These are phyloP conservation scores for Sesamia inferens DNA, from an alignment of 2,888 invertebrate genomes.

Conservation along the genomic window DNA sequence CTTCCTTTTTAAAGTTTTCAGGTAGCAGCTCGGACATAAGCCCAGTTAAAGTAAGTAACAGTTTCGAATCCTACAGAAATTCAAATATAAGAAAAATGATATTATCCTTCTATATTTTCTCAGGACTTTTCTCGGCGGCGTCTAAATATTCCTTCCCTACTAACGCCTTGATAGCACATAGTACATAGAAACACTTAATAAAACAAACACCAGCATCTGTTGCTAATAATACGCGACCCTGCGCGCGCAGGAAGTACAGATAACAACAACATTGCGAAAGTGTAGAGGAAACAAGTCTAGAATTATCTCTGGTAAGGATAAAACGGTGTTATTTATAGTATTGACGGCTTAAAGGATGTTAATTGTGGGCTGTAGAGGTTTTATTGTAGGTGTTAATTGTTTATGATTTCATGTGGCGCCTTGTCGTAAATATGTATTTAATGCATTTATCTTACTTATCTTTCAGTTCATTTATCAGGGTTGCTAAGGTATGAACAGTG, in stretches of 20 bases:
- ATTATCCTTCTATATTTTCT: not conserved
- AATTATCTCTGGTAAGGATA: constrained; percentile 53
- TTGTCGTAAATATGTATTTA: not conserved
- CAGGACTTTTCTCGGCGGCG: not conserved
- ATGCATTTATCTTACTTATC: not conserved
- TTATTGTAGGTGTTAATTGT: constrained; percentile 16
- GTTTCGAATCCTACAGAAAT: not conserved
- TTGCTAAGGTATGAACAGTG: not conserved
- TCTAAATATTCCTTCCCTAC: constrained; percentile 17
- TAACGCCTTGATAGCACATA: constrained; percentile 33
- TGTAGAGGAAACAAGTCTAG: constrained; percentile 49
- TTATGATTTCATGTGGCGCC: constrained; percentile 1
- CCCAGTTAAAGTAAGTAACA: not conserved
- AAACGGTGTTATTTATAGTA: constrained; percentile 45
- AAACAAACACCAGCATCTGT: constrained; percentile 56
- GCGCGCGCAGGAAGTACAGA: constrained; percentile 57
- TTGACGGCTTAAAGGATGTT: constrained; percentile 39
- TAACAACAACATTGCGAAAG: constrained; percentile 57
- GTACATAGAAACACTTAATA: constrained; percentile 48
- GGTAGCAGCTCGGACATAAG: no score
- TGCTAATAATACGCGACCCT: constrained; percentile 58
- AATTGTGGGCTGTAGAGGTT: constrained; percentile 5
- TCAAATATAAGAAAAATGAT: not conserved
- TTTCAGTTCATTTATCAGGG: not conserved
- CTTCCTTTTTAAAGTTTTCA: not conserved